A percentile compares a stretch with the other conserved stretches of the same genome.
Evolutionary conservation across 2,113 vertebrate species (phyloP).

Genomic region (Speoplatyrhinus poulsoni): DNA sequence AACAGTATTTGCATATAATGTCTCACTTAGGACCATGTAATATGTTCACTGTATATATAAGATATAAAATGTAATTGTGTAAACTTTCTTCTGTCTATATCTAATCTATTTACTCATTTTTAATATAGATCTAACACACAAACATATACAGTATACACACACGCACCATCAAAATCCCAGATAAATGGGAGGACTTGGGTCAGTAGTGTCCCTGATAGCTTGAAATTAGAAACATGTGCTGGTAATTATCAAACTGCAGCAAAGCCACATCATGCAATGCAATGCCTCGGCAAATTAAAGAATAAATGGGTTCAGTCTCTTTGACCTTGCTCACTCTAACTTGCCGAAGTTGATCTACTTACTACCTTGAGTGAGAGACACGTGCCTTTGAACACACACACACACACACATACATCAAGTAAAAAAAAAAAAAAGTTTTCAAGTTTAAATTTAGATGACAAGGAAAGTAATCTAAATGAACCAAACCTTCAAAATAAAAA

Average conservation of each 20-base stretch:
- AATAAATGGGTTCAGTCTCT: conserved; percentile 77
- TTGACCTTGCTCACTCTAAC: conserved; percentile 76
- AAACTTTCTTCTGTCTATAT: neutral
- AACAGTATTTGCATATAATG: no score
- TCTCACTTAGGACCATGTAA: no score
- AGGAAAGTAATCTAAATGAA: no score
- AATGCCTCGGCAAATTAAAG: conserved; percentile 81
- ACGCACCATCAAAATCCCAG: conserved; percentile 43
- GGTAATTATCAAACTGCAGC: conserved; percentile 81
- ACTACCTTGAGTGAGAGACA: conserved; percentile 52
- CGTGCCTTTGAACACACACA: neutral
- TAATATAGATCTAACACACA: neutral
- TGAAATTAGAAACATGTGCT: conserved; percentile 84
- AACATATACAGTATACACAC: neutral
- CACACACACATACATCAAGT: neutral
- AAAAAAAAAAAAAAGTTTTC: neutral
- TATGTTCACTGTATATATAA: neutral
- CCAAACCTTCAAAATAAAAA: no score
- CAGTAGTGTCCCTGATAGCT: conserved; percentile 77
- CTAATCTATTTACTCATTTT: neutral
- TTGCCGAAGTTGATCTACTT: conserved; percentile 62
- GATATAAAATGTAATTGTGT: neutral
- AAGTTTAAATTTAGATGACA: no score
- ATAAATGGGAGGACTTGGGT: conserved; percentile 78
- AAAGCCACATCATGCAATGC: conserved; percentile 79